Conservation (phyloP, 2,113 vertebrate genomes). For the Sylvicapra grimmia region DNA sequence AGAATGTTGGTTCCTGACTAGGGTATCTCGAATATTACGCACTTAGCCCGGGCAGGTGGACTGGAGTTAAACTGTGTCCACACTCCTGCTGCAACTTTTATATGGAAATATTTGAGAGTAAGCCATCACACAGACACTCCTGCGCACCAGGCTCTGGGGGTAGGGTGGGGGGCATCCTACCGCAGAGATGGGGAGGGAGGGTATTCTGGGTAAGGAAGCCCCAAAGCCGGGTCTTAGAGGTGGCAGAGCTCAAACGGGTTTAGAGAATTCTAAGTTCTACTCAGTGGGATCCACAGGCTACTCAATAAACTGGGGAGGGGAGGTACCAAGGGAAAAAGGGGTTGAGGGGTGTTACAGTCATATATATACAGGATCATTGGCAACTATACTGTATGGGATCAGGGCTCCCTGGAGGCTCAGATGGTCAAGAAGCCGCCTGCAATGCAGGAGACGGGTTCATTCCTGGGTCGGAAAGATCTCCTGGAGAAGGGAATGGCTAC, state of each 20-base stretch:
- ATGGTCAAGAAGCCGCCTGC: neutral
- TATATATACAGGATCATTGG: neutral
- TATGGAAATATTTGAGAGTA: neutral
- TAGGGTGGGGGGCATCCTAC: neutral
- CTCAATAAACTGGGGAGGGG: neutral
- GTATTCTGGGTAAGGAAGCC: neutral
- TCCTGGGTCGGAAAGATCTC: neutral
- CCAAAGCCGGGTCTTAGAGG: neutral
- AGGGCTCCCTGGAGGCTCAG: neutral
- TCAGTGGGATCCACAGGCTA: neutral
- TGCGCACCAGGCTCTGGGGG: neutral
- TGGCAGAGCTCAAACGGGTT: neutral
- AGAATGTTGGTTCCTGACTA: neutral
- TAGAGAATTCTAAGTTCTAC: neutral
- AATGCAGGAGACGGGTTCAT: neutral
- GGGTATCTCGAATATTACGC: neutral
- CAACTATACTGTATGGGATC: neutral
- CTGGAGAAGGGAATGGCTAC: neutral
- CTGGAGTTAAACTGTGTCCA: neutral
- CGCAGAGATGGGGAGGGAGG: neutral
- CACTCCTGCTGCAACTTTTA: neutral
- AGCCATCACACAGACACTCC: neutral
- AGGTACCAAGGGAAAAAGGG: neutral
- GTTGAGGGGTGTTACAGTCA: neutral
- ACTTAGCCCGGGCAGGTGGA: neutral